phyloP scores from a whole-genome alignment of 2,113 vertebrate species.

The Silurus meridionalis region DNA sequence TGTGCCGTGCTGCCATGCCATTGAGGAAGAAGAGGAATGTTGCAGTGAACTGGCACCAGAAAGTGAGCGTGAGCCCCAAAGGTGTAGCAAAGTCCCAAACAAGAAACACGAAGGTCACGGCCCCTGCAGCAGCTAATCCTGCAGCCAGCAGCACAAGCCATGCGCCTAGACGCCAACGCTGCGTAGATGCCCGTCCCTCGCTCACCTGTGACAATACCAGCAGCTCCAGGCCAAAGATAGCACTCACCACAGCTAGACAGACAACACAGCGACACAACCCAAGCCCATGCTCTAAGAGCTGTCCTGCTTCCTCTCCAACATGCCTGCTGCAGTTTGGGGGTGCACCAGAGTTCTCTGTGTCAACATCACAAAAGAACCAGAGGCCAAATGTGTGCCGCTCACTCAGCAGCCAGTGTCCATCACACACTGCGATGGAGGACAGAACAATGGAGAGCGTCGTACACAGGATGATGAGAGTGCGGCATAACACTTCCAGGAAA shows the following conservation, averaged over 20 bases:
- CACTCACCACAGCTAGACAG: conserved; percentile 72
- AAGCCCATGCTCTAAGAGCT: conserved; percentile 64
- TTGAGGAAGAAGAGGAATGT: conserved; percentile 83
- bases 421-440: conserved; percentile 77
- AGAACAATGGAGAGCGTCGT: conserved; percentile 72
- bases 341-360: conserved; percentile 40
- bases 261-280: conserved; percentile 66
- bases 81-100: conserved; percentile 65
- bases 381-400: conserved; percentile 71
- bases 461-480: conserved; percentile 76
- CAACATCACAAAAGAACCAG: conserved; percentile 76
- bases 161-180: conserved; percentile 75
- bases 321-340: conserved; percentile 68
- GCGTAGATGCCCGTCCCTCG: conserved; percentile 63
- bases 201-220: conserved; percentile 82
- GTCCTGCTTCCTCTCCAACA: conserved; percentile 62
- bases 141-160: conserved; percentile 71
- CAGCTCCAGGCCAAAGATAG: conserved; percentile 82
- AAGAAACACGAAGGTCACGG: conserved; percentile 73
- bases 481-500: conserved; percentile 75
- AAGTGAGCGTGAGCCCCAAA: conserved; percentile 74
- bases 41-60: conserved; percentile 77
- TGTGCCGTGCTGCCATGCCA: conserved; percentile 75
- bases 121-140: conserved; percentile 66
- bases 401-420: conserved; percentile 77